These are phyloP conservation scores for Xiphophorus couchianus DNA, from an alignment of 2,113 vertebrate genomes.

Conservation along the genomic window DNA sequence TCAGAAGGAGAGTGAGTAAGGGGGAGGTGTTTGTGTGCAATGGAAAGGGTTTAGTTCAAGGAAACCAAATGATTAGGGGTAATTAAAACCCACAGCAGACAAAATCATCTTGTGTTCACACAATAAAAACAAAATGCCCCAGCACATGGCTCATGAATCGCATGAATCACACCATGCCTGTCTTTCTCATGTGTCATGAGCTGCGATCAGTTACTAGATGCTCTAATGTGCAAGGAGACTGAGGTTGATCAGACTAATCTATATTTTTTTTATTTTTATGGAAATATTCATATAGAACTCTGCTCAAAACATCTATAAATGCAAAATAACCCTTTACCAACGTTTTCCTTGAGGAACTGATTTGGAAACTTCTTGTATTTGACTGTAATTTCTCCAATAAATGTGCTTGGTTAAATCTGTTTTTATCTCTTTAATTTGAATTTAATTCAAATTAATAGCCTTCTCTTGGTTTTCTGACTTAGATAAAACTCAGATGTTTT, in stretches of 20 bases:
- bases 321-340: background rate
- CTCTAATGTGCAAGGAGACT: conserved; percentile 5
- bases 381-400: background rate
- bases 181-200: conserved; percentile 7
- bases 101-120: conserved; percentile 49
- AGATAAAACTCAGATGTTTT: background rate
- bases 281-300: background rate
- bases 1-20: conserved; percentile 4
- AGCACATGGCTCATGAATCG: conserved; percentile 26
- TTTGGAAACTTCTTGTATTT: conserved; percentile 7
- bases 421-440: background rate
- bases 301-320: background rate
- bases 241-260: background rate
- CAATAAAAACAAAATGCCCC: conserved; percentile 43
- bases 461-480: background rate
- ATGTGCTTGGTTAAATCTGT: background rate
- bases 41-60: conserved; percentile 50
- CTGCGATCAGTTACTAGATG: conserved; percentile 9
- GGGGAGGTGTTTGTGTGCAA: conserved; percentile 35
- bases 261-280: background rate
- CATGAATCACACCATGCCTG: conserved; percentile 37
- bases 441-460: background rate
- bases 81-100: conserved; percentile 62
- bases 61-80: conserved; percentile 54
- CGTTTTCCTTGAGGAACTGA: background rate